Evolutionary conservation across 1,140 invertebrate species (phyloP), one percentile per base, ranked within the genome.

Genomic region (Pseudomyrmex pallidus): DNA sequence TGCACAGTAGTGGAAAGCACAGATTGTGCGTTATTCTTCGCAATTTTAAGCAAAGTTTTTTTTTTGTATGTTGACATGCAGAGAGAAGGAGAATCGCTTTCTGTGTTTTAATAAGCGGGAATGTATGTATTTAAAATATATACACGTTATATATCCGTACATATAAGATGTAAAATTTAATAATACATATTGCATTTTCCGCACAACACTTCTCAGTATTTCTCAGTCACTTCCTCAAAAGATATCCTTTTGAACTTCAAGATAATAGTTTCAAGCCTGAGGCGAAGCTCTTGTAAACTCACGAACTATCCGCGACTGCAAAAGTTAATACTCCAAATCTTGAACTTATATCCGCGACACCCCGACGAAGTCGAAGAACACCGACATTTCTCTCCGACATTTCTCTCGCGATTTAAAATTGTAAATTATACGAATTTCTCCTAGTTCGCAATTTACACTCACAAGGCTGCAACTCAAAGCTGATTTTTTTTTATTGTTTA

Each of bases 181-280:
- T 77, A 77, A 77, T 66, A 77, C 74, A 54, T 77, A 56, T 67
- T 54, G 48, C 61, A 77, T 67, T 15, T 77, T 56, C 59, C 44
- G 46, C 62, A 54, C 74, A 54, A 77, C 61, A 66, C 62, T 77
- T 66, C 67, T 66, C 61, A 66, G 61, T 64, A 76, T 48, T 76
- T 76, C n/a, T 22, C 35, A 35, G 35, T 52, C 7, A 12, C n/a
- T 62, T 8, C 20, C 74, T 54, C 35, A n/a, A 76, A n/a, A 66
- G 46, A 77, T 66, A 77, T 77, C 62, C 48, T 77, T 77, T 67
- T 77, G 48, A 67, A 67, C 48, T 66, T 77, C 25, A 15, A 77
- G n/a, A 67, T 67, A 77, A 77, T 77, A 66, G 46, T 77, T 77
- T 54, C n/a, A n/a, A 54, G 62, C 74, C 25, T 13, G 62, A 7